Percentiles rank a stretch among this genome's conserved stretches.
These are phyloP conservation scores for Chondrilla cf. caribensis DNA, from an alignment of 37 sponge, comb jelly and placozoan species.

Conservation along the genomic window DNA sequence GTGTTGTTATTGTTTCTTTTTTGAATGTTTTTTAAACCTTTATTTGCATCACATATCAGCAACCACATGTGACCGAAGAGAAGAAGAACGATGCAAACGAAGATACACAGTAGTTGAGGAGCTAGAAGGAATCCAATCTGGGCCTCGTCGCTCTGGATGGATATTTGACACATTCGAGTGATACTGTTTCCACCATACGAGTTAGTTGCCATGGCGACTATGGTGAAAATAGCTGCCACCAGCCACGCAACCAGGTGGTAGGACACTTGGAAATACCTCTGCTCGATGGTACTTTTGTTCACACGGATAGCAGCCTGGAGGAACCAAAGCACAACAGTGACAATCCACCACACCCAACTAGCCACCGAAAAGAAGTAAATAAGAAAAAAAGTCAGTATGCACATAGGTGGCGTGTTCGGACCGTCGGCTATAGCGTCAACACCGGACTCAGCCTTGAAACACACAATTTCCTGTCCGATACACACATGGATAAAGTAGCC, in stretches of 20 bases:
- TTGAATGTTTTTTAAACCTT: background rate
- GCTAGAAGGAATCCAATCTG: constrained; percentile 38
- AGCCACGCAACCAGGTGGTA: constrained; percentile 52
- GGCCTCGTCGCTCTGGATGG: constrained; percentile 10
- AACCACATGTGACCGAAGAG: constrained; percentile 25
- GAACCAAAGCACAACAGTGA: constrained; percentile 44
- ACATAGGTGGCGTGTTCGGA: constrained; percentile 13
- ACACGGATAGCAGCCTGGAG: background rate
- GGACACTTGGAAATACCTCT: background rate
- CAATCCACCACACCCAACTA: constrained; percentile 59
- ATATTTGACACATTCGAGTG: constrained; percentile 40
- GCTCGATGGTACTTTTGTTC: background rate
- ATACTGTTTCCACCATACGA: constrained; percentile 31
- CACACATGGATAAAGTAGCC: constrained; percentile 31
- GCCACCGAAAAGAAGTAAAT: constrained; percentile 52
- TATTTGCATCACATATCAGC: background rate
- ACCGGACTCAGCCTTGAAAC: constrained; percentile 21
- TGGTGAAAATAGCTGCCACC: constrained; percentile 30
- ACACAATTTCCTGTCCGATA: constrained; percentile 6
- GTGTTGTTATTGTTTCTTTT: background rate
- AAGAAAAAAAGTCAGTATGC: constrained; percentile 30
- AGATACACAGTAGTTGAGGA: constrained; percentile 27
- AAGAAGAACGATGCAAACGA: constrained; percentile 35
- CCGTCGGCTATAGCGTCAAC: constrained; percentile 4
- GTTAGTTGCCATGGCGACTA: constrained; percentile 3